A percentile compares a stretch with the other conserved stretches of the same genome.
These are phyloP conservation scores for Eledona agricola DNA, from an alignment of 2,888 invertebrate genomes.

Conservation along the genomic window DNA sequence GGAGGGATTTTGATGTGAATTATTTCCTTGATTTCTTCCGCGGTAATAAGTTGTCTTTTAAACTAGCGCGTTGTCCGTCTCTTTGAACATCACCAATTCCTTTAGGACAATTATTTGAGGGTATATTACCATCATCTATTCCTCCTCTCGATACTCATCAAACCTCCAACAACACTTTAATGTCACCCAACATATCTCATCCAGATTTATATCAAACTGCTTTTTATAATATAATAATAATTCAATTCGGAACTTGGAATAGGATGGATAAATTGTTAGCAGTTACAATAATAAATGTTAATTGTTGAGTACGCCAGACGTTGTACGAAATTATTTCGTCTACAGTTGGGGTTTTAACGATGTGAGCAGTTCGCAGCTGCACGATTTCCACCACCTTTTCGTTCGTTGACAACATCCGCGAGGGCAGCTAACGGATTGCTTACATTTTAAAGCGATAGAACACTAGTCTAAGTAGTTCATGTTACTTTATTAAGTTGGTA, in stretches of 20 bases:
- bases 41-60: not conserved
- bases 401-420: constrained; percentile 1
- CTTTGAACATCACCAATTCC: too few relatives aligned
- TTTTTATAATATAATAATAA: constrained; percentile 54
- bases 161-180: constrained; percentile 43
- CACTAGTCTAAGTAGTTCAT: constrained; percentile 50
- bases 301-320: constrained; percentile 50
- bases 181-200: constrained; percentile 57
- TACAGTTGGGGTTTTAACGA: constrained; percentile 36
- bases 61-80: too few relatives aligned
- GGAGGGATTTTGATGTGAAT: constrained; percentile 46
- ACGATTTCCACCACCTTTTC: constrained; percentile 4
- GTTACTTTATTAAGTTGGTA: constrained; percentile 51
- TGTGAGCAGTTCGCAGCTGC: constrained; percentile 23
- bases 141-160: constrained; percentile 32
- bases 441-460: constrained; percentile 42
- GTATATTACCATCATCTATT: constrained; percentile 14
- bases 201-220: constrained; percentile 52
- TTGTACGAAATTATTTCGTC: constrained; percentile 40
- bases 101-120: constrained; percentile 20
- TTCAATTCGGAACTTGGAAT: constrained; percentile 47
- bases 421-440: constrained; percentile 40
- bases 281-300: constrained; percentile 56
- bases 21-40: constrained; percentile 15
- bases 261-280: constrained; percentile 54